Base-by-base conservation (phyloP, 92 coral and sea anemone species). In the Virgularia gustaviana region DNA sequence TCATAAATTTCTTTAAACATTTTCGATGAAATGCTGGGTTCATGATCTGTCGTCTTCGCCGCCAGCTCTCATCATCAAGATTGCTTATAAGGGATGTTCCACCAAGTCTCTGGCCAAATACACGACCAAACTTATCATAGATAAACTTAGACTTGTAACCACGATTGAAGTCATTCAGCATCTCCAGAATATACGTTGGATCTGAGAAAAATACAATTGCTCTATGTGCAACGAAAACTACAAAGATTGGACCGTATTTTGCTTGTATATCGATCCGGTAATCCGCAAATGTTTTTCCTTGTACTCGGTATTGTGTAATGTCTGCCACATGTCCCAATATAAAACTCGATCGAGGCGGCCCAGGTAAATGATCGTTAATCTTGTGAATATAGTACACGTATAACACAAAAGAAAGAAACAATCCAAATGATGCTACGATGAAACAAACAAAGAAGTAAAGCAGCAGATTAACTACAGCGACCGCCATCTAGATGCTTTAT, bases 1-100 rank as follows among this genome's bases (percentile, higher is more conserved):
- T 81, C 88, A 89, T 89, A 36, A 89, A 57, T 12, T 86, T 89
- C 81, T 76, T 77, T n/a, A 89, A 70, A 31, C 87, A 86, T 45
- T 70, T 86, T 38, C 88, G 62, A 71, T 89, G 90, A 71, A 89
- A 89, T 12, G 96, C 96, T 34, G 90, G 90, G 78, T 89, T 89
- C 49, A 89, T 45, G 62, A 77, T 63, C 41, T 49, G 71, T 37
- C 91, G 62, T 57, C 87, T 89, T n/a, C 75, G 83, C 10, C 79
- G 87, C 96, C 96, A 89, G 10, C 55, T 19, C 5, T 78, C 70
- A 30, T 77, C 80, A 39, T 86, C 83, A 10, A 73, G n/a, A 29
- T 85, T 86, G 23, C 82, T 77, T 11, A 85, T 47, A 20, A 88
- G 41, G 2, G 89, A 86, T 10, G 44, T 20, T 1, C 94, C 94